Evolutionary conservation across 1,140 invertebrate genomes (phyloP).

Genomic region (Zophobas morio): DNA sequence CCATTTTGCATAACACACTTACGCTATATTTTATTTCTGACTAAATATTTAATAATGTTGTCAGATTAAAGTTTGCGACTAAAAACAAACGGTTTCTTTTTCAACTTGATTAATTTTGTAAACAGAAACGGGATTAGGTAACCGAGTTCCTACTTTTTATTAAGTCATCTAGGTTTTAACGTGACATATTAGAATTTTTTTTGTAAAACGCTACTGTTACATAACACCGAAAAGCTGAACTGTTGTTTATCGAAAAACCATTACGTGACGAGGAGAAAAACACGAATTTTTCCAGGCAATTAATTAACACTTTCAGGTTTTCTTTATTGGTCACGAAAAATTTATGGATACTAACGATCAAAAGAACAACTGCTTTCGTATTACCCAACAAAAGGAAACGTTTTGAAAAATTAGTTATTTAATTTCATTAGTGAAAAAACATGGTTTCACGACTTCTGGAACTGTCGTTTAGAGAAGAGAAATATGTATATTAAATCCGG

Average conservation of each 20-base stretch:
- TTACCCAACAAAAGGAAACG: no score
- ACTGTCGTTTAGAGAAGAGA: no score
- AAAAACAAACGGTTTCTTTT: not conserved
- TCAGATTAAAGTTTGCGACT: not conserved
- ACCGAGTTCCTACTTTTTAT: not conserved
- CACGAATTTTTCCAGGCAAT: not conserved
- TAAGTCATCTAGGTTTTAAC: not conserved
- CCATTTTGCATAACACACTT: no score
- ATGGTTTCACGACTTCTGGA: no score
- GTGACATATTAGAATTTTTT: not conserved
- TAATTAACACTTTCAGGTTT: slow-evolving; percentile 2
- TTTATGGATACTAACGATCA: no score
- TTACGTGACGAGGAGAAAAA: not conserved
- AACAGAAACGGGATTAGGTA: not conserved
- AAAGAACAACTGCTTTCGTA: no score
- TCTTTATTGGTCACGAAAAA: not conserved
- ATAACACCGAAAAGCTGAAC: not conserved
- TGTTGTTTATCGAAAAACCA: not conserved
- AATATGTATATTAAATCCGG: no score
- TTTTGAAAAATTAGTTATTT: no score
- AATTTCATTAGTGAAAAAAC: no score
- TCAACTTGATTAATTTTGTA: not conserved
- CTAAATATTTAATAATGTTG: not conserved
- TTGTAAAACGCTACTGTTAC: not conserved
- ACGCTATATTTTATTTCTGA: no score